These are phyloP conservation scores for Emberiza fucata DNA, from an alignment of 2,113 vertebrate species.

Conservation along the genomic window DNA sequence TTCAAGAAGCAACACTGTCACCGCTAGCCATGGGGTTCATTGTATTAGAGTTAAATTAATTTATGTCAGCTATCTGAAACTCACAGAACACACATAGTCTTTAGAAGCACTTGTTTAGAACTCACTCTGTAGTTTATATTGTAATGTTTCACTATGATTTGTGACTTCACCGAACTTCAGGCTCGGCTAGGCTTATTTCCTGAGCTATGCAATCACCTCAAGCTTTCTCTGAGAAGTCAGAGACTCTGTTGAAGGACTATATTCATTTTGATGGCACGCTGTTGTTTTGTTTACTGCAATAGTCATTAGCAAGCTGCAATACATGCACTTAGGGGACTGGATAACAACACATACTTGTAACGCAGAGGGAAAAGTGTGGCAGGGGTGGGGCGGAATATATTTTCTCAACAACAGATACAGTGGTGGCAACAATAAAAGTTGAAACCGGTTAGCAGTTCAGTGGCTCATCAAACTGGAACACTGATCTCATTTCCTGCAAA, in stretches of 20 bases:
- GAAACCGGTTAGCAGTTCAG: neutral
- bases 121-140: conserved; percentile 56
- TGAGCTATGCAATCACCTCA: conserved; percentile 26
- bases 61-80: conserved; percentile 51
- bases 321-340: neutral
- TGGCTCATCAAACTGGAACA: neutral
- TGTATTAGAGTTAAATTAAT: conserved; percentile 60
- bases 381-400: rapidly evolving
- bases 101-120: conserved; percentile 59
- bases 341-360: neutral
- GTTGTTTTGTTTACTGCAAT: conserved; percentile 22
- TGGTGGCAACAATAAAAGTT: neutral
- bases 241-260: neutral
- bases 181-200: conserved; percentile 9
- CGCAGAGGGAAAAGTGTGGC: rapidly evolving
- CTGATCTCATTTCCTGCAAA: neutral
- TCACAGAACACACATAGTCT: conserved; percentile 40
- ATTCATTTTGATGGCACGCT: neutral
- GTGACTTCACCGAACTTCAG: conserved; percentile 52
- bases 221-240: conserved; percentile 35
- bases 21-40: conserved; percentile 8
- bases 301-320: neutral
- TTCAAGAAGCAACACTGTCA: conserved; percentile 57
- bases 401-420: neutral
- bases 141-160: conserved; percentile 39